Evolutionary conservation across 2,797 vertebrate species (phyloP), one percentile per base, ranked within the genome.

Genomic region (Apodemus agrarius): DNA sequence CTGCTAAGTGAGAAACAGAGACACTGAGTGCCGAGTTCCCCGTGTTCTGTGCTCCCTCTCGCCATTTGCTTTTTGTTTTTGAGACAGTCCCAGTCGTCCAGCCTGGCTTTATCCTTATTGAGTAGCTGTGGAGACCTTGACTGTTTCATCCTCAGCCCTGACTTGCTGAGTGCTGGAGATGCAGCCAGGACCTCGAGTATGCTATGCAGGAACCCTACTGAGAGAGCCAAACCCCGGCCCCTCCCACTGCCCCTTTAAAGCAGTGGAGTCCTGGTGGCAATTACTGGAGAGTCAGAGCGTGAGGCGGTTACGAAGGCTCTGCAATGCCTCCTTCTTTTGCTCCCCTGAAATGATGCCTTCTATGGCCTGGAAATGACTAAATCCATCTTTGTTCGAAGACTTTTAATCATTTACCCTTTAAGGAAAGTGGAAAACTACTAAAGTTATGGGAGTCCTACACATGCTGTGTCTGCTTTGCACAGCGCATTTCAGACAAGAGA

Each of bases 341-440:
- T 69, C 34, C 7, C 14, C 10, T 49, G 46, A 88, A 95, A 88
- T 12, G 26, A 91, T 86, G 43, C 63, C 79, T 90, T 90, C 37
- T 86, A 24, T n/a, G 29, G 54, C 65, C 46, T 54, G 54, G 63
- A 82, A 57, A 76, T 34, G 78, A 89, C 63, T 82, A 88, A 37
- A 26, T 91, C 11, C 63, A 63, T 84, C 82, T 96, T 82, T 52
- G 10, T 92, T 52, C 80, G 63, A 61, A 91, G 96, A 94, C 57
- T 7, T 37, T 43, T 91, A 75, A 90, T 84, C 90, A 61, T 84
- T 67, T 8, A 82, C 34, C 13, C 52, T 92, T 21, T 75, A n/a
- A n/a, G 54, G 40, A 95, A 95, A 85, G 46, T 67, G 26, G 40
- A 69, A 40, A 80, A 63, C 31, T 52, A 40, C 8, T 24, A 61